These are phyloP conservation scores for Aphaenogaster ashmeadi DNA, from an alignment of 1,140 invertebrate species.

Conservation along the genomic window DNA sequence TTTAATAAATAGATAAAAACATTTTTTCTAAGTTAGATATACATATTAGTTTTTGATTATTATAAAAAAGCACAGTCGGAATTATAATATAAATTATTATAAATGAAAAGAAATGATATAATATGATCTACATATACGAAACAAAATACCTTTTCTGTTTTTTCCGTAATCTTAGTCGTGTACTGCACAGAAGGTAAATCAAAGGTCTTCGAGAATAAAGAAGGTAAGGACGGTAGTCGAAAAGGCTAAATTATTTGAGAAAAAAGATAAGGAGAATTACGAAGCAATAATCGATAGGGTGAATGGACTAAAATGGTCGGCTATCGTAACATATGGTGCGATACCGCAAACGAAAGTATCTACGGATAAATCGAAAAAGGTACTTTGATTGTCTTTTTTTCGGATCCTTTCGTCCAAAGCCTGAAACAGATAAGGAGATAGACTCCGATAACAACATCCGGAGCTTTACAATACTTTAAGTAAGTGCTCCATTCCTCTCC, in stretches of 20 bases:
- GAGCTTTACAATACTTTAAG: constrained; percentile 43
- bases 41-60: neutral
- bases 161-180: neutral
- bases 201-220: neutral
- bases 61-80: neutral
- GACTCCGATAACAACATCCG: constrained; percentile 74
- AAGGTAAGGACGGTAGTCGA: neutral
- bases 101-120: neutral
- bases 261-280: constrained; percentile 18
- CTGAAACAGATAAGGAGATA: constrained; percentile 75
- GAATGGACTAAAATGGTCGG: constrained; percentile 44
- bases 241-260: constrained; percentile 12
- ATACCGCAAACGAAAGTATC: constrained; percentile 29
- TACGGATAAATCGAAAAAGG: constrained; percentile 54
- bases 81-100: neutral
- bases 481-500: constrained; percentile 34
- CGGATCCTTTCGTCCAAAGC: neutral
- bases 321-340: constrained; percentile 59
- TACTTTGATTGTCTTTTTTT: constrained; percentile 65
- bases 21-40: neutral
- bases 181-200: neutral
- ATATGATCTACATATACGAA: neutral
- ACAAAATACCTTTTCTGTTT: neutral
- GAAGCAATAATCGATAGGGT: constrained; percentile 58
- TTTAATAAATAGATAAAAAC: neutral